These are phyloP conservation scores for Isoperla grammatica DNA, from an alignment of 2,888 invertebrate genomes.

Conservation along the genomic window DNA sequence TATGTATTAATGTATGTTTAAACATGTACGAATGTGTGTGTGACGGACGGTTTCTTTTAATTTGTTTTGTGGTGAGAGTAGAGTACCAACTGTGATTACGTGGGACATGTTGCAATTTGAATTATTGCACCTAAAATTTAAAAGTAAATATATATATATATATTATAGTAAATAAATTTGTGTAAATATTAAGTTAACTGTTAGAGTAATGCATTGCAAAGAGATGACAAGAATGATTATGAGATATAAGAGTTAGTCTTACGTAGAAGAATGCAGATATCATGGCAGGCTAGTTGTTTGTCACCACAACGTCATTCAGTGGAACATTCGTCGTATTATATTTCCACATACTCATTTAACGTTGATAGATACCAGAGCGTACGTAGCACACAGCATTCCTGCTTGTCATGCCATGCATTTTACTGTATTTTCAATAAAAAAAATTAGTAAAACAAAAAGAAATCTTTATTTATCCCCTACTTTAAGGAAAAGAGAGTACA, in stretches of 20 bases:
- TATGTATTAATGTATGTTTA: no score
- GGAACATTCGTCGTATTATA: not conserved
- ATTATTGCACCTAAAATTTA: not conserved
- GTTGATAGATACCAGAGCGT: not conserved
- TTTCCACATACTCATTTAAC: not conserved
- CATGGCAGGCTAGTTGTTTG: not conserved
- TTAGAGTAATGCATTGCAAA: not conserved
- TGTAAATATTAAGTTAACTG: conserved; percentile 12
- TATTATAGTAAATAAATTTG: conserved; percentile 5
- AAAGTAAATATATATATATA: not conserved
- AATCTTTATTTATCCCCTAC: no score
- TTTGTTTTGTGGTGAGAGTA: no score
- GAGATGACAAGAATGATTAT: conserved; percentile 16
- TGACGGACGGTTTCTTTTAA: no score
- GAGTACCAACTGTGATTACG: no score
- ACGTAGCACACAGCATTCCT: conserved; percentile 17
- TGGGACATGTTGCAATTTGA: no score
- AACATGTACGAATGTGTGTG: no score
- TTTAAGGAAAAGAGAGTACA: not conserved
- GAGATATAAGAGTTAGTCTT: not conserved
- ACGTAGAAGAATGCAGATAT: conserved; percentile 4
- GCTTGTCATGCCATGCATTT: conserved; percentile 24
- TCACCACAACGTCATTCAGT: not conserved
- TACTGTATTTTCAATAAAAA: conserved; percentile 26
- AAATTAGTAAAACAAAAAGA: conserved; percentile 5